Base-by-base conservation (phyloP, 2,797 vertebrate genomes). In the Heliangelus exortis region DNA sequence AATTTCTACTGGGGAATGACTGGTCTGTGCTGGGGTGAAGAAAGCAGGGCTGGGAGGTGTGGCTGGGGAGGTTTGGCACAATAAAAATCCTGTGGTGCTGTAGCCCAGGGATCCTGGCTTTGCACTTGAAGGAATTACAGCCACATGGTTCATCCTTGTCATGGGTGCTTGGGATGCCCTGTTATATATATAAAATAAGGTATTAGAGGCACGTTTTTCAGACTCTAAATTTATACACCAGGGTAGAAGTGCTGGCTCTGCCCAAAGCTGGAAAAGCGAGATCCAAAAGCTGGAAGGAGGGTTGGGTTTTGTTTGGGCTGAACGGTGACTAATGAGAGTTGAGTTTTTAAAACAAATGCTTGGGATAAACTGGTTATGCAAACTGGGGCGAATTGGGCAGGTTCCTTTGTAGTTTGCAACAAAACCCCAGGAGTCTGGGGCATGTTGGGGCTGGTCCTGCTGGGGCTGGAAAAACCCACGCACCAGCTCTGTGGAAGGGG, bases 361-460 rank as follows among this genome's bases (percentile, higher is more conserved):
- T 51, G 76, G 94, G 91, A 87, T 92, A 88, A 95, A 96, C 96
- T 93, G 92, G 96, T 96, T 96, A 93, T 96, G 96, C 96, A 96
- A 96, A 96, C 89, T 5, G 76, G 84, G 87, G 76, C 36, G 0
- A 95, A 95, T 48, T 83, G 95, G 92, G 92, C 89, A 96, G 91
- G 96, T 89, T 95, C 92, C 95, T 96, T 93, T 92, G 92, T 92
- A 95, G 93, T 95, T 95, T 83, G 48, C 28, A 84, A 76, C 75
- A 91, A 95, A 96, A 92, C 59, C 81, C 65, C 7, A 0, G 41
- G 68, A 93, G 93, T 89, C 22, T 71, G 89, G 78, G 81, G 41
- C 94, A 1, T 95, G 96, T 83, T 80, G 62, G 87, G 92, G 87
- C 96, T 10, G 45, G 91, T 87, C 76, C 76, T 75, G 89, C 53